Evolutionary conservation across 2,113 vertebrate genomes (phyloP), one percentile per base, ranked within the genome.

Genomic region (Blennius ocellaris): DNA sequence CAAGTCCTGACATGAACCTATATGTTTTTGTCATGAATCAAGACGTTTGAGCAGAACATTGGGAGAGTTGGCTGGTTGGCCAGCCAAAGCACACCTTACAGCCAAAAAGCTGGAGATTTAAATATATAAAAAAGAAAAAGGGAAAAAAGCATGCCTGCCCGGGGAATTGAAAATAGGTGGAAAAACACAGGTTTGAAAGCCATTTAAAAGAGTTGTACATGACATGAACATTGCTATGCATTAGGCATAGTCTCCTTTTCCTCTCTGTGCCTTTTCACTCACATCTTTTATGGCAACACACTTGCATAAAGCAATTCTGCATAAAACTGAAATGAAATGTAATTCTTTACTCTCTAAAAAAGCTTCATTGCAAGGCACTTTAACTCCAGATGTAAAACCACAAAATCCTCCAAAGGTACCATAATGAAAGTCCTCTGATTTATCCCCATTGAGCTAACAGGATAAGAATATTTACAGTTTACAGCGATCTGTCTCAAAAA

Each of bases 151-250:
- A 70, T 53, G 38, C 59, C 70, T 64, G 80, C 70, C 80, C 56
- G 41, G 16, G 67, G 39, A 78, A 80, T 55, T 48, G 67, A 57
- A 83, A 69, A 74, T 48, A 16, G 43, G 40, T 83, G 56, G 57
- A 30, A 48, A 76, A 38, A 41, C 36, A 62, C 54, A 72, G 53
- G 73, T 30, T 30, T 30, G 21, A 87, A 89, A 87, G 58, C 48
- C 30, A 68, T 30, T 30, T 30, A 4, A 87, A 89, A 87, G 58
- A 48, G 38, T 71, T 81, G 59, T 55, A 61, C 79, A 76, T 66
- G 62, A 67, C 70, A 76, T 49, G 41, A 79, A 54, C 59, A 80
- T 83, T 58, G 73, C 64, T 62, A 74, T 82, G 69, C 73, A 82
- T 75, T 68, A 76, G 75, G 72, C 69, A 72, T 74, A 72, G 68